phyloP scores from a whole-genome alignment of 2,113 vertebrate species.

The Australoheros scitulus region DNA sequence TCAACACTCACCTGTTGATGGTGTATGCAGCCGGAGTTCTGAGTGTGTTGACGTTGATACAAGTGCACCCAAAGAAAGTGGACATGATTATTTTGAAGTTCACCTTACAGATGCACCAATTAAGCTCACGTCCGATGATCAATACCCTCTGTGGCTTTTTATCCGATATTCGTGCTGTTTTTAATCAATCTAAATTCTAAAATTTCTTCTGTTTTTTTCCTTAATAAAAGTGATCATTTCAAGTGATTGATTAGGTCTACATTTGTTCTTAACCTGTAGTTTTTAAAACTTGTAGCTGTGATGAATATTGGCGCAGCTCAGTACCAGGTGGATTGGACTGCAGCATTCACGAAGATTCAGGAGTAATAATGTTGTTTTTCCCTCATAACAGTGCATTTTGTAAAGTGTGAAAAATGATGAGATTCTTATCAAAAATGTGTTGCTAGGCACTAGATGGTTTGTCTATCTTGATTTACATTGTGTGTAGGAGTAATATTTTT shows the following conservation, averaged over 20 bases:
- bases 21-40: not conserved
- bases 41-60: not conserved
- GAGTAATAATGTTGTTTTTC: conserved; percentile 7
- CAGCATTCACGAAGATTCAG: not conserved
- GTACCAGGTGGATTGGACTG: not conserved
- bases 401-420: not conserved
- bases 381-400: not conserved
- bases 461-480: not conserved
- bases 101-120: not conserved
- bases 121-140: not conserved
- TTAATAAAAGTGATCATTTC: not conserved
- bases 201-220: not conserved
- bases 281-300: not conserved
- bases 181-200: not conserved
- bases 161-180: not conserved
- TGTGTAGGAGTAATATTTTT: not conserved
- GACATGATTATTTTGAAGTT: not conserved
- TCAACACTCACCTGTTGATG: conserved; percentile 56
- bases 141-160: not conserved
- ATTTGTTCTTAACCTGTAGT: not conserved
- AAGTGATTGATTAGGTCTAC: not conserved
- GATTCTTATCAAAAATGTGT: conserved; percentile 2
- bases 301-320: not conserved
- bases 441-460: not conserved
- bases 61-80: not conserved